Evolutionary conservation across 2,888 invertebrate genomes (phyloP).

Genomic region (Anodontia alba): DNA sequence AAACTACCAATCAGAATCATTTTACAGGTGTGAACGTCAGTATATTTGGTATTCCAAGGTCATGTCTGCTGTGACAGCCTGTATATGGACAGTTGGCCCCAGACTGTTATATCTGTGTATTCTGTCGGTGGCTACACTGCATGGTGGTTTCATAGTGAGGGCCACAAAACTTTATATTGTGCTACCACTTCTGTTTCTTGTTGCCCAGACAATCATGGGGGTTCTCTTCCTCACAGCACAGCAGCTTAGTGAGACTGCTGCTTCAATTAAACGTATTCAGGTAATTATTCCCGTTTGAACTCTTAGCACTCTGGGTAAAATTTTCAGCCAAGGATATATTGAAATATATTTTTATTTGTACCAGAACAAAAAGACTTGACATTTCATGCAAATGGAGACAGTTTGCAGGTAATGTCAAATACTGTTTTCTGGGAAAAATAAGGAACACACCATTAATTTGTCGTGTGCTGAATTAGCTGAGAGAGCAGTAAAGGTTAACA

Average conservation of each 20-base stretch:
- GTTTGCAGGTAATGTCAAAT: too few relatives aligned
- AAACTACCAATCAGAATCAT: too few relatives aligned
- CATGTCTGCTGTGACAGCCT: slow-evolving; percentile 34
- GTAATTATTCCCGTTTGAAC: too few relatives aligned
- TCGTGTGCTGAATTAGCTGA: too few relatives aligned
- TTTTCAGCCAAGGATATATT: too few relatives aligned
- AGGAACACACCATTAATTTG: too few relatives aligned
- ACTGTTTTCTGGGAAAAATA: too few relatives aligned
- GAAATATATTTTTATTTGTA: too few relatives aligned
- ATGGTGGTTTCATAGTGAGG: slow-evolving; percentile 30
- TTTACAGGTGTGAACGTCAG: slow-evolving; percentile 54
- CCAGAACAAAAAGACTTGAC: too few relatives aligned
- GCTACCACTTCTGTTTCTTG: slow-evolving; percentile 54
- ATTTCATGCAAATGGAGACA: too few relatives aligned
- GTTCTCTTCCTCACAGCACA: slow-evolving; percentile 41
- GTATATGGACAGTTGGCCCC: slow-evolving; percentile 64
- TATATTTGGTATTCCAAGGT: slow-evolving; percentile 37
- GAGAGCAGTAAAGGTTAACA: too few relatives aligned
- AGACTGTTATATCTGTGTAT: slow-evolving; percentile 56
- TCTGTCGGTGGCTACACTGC: slow-evolving; percentile 36
- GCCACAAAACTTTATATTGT: slow-evolving; percentile 53
- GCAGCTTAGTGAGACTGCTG: slow-evolving; percentile 13
- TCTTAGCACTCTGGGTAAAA: too few relatives aligned
- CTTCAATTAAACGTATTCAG: slow-evolving; percentile 14
- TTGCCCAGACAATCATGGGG: slow-evolving; percentile 61